Evolutionary conservation across 2,797 vertebrate genomes (phyloP).

Genomic region (Psittacula derbiana): DNA sequence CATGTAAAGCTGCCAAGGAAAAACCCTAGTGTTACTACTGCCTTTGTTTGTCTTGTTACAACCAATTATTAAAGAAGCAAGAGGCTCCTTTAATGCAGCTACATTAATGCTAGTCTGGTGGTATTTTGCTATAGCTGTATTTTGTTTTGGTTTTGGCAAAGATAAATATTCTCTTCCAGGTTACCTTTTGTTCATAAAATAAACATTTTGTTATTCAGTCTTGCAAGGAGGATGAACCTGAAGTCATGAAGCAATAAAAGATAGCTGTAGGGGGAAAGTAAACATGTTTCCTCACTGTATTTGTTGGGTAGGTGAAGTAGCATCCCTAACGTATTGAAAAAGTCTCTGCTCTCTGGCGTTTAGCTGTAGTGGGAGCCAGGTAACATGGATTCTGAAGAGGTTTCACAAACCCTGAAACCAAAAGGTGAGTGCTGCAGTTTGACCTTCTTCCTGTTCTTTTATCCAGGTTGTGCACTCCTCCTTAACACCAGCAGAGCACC

Average conservation of each 20-base stretch:
- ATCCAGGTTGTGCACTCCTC: constrained; percentile 79
- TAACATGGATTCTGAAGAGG: not conserved
- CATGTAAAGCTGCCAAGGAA: not conserved
- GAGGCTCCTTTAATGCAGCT: not conserved
- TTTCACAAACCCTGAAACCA: not conserved
- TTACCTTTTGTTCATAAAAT: not conserved
- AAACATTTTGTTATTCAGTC: not conserved
- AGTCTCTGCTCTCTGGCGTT: not conserved
- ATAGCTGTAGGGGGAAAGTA: not conserved
- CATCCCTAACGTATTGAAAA: not conserved
- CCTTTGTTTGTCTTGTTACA: not conserved
- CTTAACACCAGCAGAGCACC: constrained; percentile 83
- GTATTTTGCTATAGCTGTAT: not conserved
- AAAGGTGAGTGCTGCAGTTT: not conserved
- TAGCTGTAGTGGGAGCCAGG: not conserved
- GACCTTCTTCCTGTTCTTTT: not conserved
- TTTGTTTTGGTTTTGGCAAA: not conserved
- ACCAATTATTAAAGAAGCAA: not conserved
- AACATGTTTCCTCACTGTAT: not conserved
- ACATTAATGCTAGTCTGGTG: not conserved
- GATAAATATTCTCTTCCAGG: not conserved
- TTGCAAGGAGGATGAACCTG: constrained; percentile 4
- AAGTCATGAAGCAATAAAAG: not conserved
- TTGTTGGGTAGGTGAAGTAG: not conserved
- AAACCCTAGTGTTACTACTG: not conserved